These are phyloP conservation scores for Apodemia duryi DNA, from an alignment of 2,888 invertebrate species.

Conservation along the genomic window DNA sequence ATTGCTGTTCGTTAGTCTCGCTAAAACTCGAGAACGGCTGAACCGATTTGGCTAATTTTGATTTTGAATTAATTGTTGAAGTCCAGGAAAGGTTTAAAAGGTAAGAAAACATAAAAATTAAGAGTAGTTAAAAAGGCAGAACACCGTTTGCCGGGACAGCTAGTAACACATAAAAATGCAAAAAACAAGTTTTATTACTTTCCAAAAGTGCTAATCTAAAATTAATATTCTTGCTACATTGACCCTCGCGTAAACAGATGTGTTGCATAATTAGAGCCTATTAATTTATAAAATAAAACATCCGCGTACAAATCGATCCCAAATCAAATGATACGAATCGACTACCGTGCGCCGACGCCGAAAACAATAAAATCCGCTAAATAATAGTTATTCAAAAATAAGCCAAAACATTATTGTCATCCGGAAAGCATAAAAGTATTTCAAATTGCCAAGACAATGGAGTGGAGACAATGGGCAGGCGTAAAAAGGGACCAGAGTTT, in stretches of 20 bases:
- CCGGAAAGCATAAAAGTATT: conserved; percentile 77
- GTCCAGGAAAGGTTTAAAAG: too few relatives aligned
- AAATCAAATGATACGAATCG: conserved; percentile 22
- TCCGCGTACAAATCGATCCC: conserved; percentile 37
- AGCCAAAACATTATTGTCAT: conserved; percentile 72
- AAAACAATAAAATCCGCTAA: conserved; percentile 66
- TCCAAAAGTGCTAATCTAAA: not conserved
- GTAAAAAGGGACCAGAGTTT: conserved; percentile 67
- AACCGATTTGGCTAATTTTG: too few relatives aligned
- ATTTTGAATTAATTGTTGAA: too few relatives aligned
- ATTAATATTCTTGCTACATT: not conserved
- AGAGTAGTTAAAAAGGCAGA: too few relatives aligned
- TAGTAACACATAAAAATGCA: not conserved
- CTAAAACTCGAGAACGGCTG: too few relatives aligned
- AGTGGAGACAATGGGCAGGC: conserved; percentile 67
- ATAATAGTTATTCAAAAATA: conserved; percentile 65
- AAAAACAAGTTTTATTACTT: not conserved
- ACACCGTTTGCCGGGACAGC: too few relatives aligned
- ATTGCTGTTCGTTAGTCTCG: too few relatives aligned
- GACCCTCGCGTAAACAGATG: not conserved
- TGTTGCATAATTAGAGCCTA: conserved; percentile 4
- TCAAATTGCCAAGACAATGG: conserved; percentile 75
- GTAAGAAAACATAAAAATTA: too few relatives aligned
- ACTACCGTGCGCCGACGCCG: conserved; percentile 30
- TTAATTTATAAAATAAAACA: conserved; percentile 22